Percentiles rank a stretch among this genome's conserved stretches.
These are phyloP conservation scores for Aspidiotus destructor DNA, from an alignment of 2,888 invertebrate species.

Conservation along the genomic window DNA sequence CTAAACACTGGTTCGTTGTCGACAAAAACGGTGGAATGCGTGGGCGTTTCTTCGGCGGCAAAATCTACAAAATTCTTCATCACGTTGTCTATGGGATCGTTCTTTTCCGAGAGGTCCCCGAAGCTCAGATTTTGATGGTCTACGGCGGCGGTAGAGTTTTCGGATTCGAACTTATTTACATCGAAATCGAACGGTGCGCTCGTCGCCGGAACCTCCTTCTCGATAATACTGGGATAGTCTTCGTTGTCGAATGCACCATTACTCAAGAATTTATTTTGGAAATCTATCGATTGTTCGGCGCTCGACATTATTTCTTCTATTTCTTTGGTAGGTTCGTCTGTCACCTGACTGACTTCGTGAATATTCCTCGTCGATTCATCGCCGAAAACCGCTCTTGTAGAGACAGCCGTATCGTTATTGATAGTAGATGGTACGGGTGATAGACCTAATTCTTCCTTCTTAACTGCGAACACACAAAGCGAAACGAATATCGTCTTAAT, in stretches of 20 bases:
- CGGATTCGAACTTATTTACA: too few relatives aligned
- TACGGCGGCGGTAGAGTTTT: too few relatives aligned
- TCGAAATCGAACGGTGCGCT: background rate
- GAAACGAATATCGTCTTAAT: background rate
- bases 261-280: background rate
- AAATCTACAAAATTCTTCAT: slow-evolving; percentile 6
- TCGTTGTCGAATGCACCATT: slow-evolving; percentile 15
- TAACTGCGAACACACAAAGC: slow-evolving; percentile 5
- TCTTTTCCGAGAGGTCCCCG: slow-evolving; percentile 1
- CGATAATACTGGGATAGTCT: slow-evolving; percentile 23
- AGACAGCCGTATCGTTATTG: slow-evolving; percentile 4
- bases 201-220: background rate
- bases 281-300: background rate
- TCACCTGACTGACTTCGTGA: slow-evolving; percentile 11
- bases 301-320: slow-evolving; percentile 36
- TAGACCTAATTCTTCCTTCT: slow-evolving; percentile 6
- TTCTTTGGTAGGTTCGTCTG: background rate
- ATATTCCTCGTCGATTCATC: slow-evolving; percentile 27
- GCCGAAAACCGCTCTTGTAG: slow-evolving; percentile 24
- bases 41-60: background rate
- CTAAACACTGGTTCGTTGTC: background rate
- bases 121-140: too few relatives aligned
- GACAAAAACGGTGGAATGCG: background rate
- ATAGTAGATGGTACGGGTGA: background rate
- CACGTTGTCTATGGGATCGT: slow-evolving; percentile 9